A percentile compares a stretch with the other conserved stretches of the same genome.
phyloP scores from a whole-genome alignment of 2,888 invertebrate species.

The Melanchra persicariae region DNA sequence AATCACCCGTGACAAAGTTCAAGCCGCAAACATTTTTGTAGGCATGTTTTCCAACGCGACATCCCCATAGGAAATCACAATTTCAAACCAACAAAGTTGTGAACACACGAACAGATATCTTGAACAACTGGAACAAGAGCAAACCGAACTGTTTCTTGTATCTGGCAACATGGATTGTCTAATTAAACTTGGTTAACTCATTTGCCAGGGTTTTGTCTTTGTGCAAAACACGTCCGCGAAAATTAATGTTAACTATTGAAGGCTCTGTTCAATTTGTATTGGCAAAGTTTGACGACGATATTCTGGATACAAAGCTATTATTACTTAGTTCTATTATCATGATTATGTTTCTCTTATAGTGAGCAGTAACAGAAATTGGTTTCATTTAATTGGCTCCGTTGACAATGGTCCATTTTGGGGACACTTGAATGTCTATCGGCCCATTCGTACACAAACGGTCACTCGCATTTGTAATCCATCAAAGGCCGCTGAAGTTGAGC shows the following conservation, averaged over 20 bases:
- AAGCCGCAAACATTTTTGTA: slow-evolving; percentile 7
- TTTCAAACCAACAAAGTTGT: slow-evolving; percentile 44
- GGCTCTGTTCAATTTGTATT: slow-evolving; percentile 53
- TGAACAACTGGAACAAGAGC: slow-evolving; percentile 45
- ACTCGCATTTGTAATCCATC: slow-evolving; percentile 37
- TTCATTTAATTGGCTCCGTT: slow-evolving; percentile 31
- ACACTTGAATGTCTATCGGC: slow-evolving; percentile 18
- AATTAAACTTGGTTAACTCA: slow-evolving; percentile 66
- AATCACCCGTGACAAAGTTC: neutral
- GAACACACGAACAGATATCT: slow-evolving; percentile 43
- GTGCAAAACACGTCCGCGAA: slow-evolving; percentile 56
- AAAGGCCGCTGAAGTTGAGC: slow-evolving; percentile 19
- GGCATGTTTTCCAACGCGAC: neutral
- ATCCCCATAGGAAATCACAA: slow-evolving; percentile 46
- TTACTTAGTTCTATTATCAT: slow-evolving; percentile 16
- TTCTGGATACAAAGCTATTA: slow-evolving; percentile 34
- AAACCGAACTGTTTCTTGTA: slow-evolving; percentile 59
- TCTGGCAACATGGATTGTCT: slow-evolving; percentile 56
- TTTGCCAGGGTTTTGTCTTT: slow-evolving; percentile 59
- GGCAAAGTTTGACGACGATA: slow-evolving; percentile 50
- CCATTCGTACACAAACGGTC: slow-evolving; percentile 24
- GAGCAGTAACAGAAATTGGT: slow-evolving; percentile 33
- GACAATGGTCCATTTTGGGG: slow-evolving; percentile 12
- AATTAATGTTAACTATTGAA: slow-evolving; percentile 55
- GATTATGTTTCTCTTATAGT: slow-evolving; percentile 25